Evolutionary conservation across 2,888 invertebrate species (phyloP).

Genomic region (Abrostola triplasia): DNA sequence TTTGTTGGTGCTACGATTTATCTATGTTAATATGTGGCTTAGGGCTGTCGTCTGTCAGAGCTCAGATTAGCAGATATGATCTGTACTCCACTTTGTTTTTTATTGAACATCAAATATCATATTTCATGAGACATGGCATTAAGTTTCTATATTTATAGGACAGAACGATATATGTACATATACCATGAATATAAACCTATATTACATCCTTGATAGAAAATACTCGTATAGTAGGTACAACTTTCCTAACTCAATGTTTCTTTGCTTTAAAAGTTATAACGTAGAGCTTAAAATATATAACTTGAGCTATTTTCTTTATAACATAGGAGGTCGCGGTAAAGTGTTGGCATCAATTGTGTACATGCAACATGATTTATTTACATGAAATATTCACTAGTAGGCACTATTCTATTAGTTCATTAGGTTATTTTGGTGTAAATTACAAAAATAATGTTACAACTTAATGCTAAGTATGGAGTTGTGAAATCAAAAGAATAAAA

Average conservation of each 20-base stretch:
- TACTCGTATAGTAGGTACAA: no score
- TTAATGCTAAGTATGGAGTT: no score
- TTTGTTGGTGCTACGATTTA: constrained; percentile 54
- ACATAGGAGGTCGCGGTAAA: not conserved
- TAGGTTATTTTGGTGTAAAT: not conserved
- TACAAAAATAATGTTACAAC: no score
- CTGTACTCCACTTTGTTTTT: not conserved
- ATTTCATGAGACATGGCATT: not conserved
- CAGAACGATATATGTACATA: not conserved
- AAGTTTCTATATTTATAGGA: not conserved
- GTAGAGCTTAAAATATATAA: no score
- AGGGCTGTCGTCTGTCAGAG: constrained; percentile 53
- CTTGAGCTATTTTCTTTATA: no score
- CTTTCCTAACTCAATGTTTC: no score
- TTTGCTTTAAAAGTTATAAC: no score
- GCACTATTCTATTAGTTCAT: not conserved
- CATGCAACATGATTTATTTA: constrained; percentile 4
- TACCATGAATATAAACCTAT: no score
- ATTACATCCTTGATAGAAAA: no score
- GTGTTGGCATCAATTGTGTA: not conserved
- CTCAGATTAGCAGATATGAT: constrained; percentile 31
- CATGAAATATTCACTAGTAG: not conserved
- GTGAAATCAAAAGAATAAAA: no score
- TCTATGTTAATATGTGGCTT: constrained; percentile 53
- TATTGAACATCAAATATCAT: not conserved